Base-by-base conservation (phyloP, 2,888 invertebrate species). In the Stramonita haemastoma region DNA sequence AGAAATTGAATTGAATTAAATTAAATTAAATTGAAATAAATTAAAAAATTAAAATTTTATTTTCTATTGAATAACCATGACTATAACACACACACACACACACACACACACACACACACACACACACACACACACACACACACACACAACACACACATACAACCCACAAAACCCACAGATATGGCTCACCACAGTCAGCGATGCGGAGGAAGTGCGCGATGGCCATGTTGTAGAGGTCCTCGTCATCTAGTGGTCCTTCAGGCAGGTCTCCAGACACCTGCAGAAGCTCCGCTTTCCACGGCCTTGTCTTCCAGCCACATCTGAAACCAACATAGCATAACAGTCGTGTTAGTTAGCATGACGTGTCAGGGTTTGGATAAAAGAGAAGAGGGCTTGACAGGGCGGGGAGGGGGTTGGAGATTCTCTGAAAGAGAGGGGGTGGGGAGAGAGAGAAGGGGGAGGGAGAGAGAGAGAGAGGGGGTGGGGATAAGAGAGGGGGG, bases 211-310 rank as follows among this genome's bases (percentile, higher is more conserved):
- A 94, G 90, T 96, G 96, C 79, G 97, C 95, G 73, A 97, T 94
- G 60, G 96, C 96, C 94, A 97, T 97, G 92, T 96, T 96, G 81
- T 96, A 96, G 32, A 96, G 95, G 60, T 96, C 96, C 92, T 96
- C 96, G 89, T 96, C 96, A n/a, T 95, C 94, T 91, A 95, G 95
- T 94, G 96, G 94, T 91, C 94, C 90, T 96, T 95, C 90, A 97
- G 94, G 92, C 97, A 96, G 90, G 96, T 95, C 91, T 96, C 96
- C 70, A 97, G 95, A n/a, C 36, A 96, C 93, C 70, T 96, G 96
- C 81, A 97, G 94, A n/a, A n/a, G 96, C 96, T 34, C 96, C 96
- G 81, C 95, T 95, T 89, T 96, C 96, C 87, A 97, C 92, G 29
- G 96, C 96, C 96, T 94, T 94, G 90, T 95, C 95, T 90, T 96